Percentiles rank a stretch among this genome's conserved stretches.
Evolutionary conservation across 2,888 invertebrate genomes (phyloP).

Genomic region (Crepidodera aurea): DNA sequence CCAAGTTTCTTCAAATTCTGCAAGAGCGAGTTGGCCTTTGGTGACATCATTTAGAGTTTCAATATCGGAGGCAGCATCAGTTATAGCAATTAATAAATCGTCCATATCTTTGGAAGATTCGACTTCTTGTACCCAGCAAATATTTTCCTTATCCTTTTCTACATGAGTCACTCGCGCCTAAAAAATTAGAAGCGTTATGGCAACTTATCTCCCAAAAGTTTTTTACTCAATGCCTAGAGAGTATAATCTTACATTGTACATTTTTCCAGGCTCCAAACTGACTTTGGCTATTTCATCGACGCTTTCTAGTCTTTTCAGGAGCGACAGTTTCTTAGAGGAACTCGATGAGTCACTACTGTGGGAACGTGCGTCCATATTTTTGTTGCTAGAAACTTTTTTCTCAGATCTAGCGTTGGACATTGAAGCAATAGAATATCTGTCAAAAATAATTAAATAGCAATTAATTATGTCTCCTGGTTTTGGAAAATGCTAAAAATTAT

Average conservation of each 20-base stretch:
- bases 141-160: slow-evolving; percentile 42
- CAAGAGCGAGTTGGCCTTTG: slow-evolving; percentile 42
- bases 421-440: background rate
- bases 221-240: background rate
- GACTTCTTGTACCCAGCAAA: slow-evolving; percentile 44
- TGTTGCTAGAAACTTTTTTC: background rate
- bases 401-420: background rate
- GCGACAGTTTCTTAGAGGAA: background rate
- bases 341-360: slow-evolving; percentile 10
- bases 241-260: slow-evolving; percentile 26
- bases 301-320: background rate
- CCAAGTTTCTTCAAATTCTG: slow-evolving; percentile 44
- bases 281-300: slow-evolving; percentile 16
- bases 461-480: too few relatives aligned
- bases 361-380: background rate
- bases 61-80: slow-evolving; percentile 21
- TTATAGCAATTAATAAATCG: slow-evolving; percentile 35
- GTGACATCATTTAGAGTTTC: slow-evolving; percentile 32
- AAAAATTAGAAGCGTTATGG: too few relatives aligned
- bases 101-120: slow-evolving; percentile 34
- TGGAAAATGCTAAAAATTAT: too few relatives aligned
- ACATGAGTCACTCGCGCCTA: slow-evolving; percentile 44
- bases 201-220: background rate
- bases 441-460: background rate
- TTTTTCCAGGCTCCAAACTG: slow-evolving; percentile 15